Percentiles rank a stretch among this genome's conserved stretches.
These are phyloP conservation scores for Adelognathus sp. DNA, from an alignment of 2,888 invertebrate species.

Conservation along the genomic window DNA sequence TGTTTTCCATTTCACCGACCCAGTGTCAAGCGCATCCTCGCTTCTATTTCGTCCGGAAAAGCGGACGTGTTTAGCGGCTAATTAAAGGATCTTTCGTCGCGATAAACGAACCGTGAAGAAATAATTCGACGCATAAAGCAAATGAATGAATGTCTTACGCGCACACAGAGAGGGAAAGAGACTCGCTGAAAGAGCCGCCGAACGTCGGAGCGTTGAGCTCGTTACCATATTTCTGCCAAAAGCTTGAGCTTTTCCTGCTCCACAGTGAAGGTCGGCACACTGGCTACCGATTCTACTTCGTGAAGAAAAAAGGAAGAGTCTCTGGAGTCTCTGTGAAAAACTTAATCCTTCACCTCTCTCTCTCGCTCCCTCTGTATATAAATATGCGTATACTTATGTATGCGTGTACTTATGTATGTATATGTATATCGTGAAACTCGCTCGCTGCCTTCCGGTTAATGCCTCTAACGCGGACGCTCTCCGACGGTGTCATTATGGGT, in stretches of 20 bases:
- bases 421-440: no score
- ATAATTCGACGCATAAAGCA: constrained; percentile 24
- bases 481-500: no score
- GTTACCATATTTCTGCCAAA: constrained; percentile 42
- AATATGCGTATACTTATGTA: no score
- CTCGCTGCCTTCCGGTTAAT: no score
- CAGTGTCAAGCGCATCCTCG: neutral
- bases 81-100: constrained; percentile 3
- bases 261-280: constrained; percentile 10
- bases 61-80: neutral
- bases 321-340: constrained; percentile 31
- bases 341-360: constrained; percentile 20
- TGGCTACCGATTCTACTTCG: constrained; percentile 26
- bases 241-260: constrained; percentile 10
- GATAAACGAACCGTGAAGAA: constrained; percentile 38
- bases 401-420: no score
- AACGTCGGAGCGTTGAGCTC: constrained; percentile 35
- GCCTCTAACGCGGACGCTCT: no score
- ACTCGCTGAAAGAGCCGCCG: constrained; percentile 20
- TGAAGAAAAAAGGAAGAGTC: neutral
- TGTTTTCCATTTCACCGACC: neutral
- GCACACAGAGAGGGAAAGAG: neutral
- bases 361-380: constrained; percentile 2
- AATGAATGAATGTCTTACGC: constrained; percentile 26
- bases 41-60: neutral